Conservation (phyloP, 2,797 vertebrate genomes). For the Arremon aurantiirostris region DNA sequence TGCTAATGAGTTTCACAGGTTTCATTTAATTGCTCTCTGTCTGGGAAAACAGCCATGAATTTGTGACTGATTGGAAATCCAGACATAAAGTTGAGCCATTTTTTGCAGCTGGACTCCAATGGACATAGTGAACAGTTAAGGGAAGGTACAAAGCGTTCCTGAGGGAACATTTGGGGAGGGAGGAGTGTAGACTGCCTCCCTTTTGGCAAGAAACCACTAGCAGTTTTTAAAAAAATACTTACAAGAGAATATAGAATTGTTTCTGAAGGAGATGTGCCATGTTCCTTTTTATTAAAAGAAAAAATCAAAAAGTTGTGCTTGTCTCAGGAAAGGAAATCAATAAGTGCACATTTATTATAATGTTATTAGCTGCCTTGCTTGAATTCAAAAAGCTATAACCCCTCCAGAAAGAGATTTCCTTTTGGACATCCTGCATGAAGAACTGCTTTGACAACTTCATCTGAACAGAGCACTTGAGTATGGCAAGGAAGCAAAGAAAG, state of each 20-base stretch:
- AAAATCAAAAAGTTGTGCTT: background rate
- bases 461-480: background rate
- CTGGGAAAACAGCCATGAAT: slow-evolving; percentile 39
- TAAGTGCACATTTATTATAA: background rate
- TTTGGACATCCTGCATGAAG: background rate
- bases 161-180: background rate
- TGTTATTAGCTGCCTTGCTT: background rate
- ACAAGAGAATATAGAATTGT: background rate
- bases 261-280: background rate
- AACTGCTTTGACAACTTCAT: background rate
- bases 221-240: background rate
- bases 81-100: background rate
- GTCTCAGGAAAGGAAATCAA: background rate
- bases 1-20: slow-evolving; percentile 23
- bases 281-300: background rate
- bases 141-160: slow-evolving; percentile 27
- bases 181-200: background rate
- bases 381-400: background rate
- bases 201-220: background rate
- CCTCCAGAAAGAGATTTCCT: background rate
- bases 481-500: background rate
- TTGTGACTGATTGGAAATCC: slow-evolving; percentile 20
- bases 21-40: background rate
- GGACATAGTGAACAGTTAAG: background rate
- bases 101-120: slow-evolving; percentile 1